Evolutionary conservation across 2,113 vertebrate genomes (phyloP), one percentile per base, ranked within the genome.

Genomic region (Macrotus californicus): DNA sequence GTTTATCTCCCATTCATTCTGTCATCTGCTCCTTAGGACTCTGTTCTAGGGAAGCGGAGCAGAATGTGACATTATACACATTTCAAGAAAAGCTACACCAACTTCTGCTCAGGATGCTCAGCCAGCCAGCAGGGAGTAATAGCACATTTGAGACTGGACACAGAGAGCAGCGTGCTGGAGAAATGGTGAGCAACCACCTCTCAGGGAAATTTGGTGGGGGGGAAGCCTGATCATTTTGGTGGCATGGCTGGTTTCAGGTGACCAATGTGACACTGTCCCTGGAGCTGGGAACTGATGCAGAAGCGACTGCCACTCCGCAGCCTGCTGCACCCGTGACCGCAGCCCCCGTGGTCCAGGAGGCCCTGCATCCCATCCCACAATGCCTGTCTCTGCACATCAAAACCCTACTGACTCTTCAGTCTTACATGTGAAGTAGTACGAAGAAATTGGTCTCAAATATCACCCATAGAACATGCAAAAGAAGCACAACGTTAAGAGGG

Each of bases 11-110:
- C 22, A 7, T 82, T 59, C 64, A 13, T 86, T 84, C n/a, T 52
- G 83, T 54, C 46, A 41, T n/a, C 8, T 69, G 5, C 34, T 93
- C 34, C 21, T 26, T 46, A 24, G 31, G 59, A 73, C 29, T 76
- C 29, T 89, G 6, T 86, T n/a, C 36, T 9, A 52, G 46, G 41
- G 13, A 13, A 89, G 8, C 16, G 88, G 48, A 43, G 9, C 7
- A 2, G 24, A 6, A 18, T 70, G 11, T 2, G n/a, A 66, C 15
- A 70, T 2, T 16, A 26, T 26, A 31, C 29, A 3, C 0, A 52
- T 59, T 59, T 70, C 69, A 83, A 93, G 70, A n/a, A 93, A 75
- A 91, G 26, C 15, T 36, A 43, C 5, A 43, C 29, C 11, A 69
- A 16, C 54, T 89, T 54, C 41, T 81, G 36, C 34, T 54, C 66